phyloP scores from a whole-genome alignment of 1,140 invertebrate species.

The Thaumetopoea pityocampa region DNA sequence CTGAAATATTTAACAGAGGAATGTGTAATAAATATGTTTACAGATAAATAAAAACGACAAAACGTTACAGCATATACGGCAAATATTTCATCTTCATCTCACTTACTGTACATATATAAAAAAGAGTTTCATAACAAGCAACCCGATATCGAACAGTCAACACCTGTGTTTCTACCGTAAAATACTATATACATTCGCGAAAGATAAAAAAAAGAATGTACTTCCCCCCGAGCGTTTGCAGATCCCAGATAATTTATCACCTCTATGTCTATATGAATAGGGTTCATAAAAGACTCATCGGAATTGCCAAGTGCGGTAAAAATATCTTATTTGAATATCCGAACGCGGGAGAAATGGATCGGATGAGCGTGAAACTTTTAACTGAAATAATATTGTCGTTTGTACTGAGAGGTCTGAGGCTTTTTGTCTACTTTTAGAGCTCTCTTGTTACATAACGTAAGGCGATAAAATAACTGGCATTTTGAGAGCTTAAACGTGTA shows the following conservation, averaged over 20 bases:
- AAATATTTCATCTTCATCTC: slow-evolving; percentile 6
- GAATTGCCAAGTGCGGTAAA: slow-evolving; percentile 23
- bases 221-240: slow-evolving; percentile 7
- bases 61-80: slow-evolving; percentile 4
- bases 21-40: too few species aligned
- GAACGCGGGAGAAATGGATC: slow-evolving; percentile 24
- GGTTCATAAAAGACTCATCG: slow-evolving; percentile 21
- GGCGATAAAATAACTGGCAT: too few species aligned
- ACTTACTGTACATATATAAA: slow-evolving; percentile 7
- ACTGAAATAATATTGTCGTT: slow-evolving; percentile 37
- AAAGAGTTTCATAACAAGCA: slow-evolving; percentile 15
- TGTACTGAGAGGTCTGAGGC: slow-evolving; percentile 13
- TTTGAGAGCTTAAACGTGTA: too few species aligned
- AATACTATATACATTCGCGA: slow-evolving; percentile 11
- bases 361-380: slow-evolving; percentile 32
- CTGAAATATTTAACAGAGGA: too few species aligned
- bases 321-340: slow-evolving; percentile 34
- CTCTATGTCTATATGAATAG: slow-evolving; percentile 22
- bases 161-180: slow-evolving; percentile 15
- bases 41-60: too few species aligned
- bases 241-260: slow-evolving; percentile 19
- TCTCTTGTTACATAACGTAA: too few species aligned
- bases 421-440: too few species aligned
- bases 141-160: slow-evolving; percentile 8
- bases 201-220: slow-evolving; percentile 15